Base-by-base conservation (phyloP, 2,113 vertebrate genomes). In the Donacobius atricapilla region DNA sequence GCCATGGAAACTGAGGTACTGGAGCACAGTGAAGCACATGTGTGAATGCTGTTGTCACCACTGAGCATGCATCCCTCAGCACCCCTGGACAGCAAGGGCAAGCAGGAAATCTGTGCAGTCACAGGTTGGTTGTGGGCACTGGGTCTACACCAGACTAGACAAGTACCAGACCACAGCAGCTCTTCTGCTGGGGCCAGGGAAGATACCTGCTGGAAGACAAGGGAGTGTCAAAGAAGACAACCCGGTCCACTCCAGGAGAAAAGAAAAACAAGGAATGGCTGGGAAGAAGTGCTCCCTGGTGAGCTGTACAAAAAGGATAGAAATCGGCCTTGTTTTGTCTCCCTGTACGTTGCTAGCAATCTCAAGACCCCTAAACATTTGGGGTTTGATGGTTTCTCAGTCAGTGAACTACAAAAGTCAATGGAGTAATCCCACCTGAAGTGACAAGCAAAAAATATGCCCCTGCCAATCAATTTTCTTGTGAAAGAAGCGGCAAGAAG, bases 1-100 rank as follows among this genome's bases (percentile, higher is more conserved):
- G 90, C 93, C 95, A 97, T 96, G 94, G 96, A 94, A 97, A 96
- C 96, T 24, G 91, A 94, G 94, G 90, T 94, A 89, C 56, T 56
- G 47, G 83, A 88, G 76, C 65, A 93, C 88, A 93, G 90, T 86
- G 94, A 48, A 88, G 78, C 90, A 80, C 79, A 50, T 5, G 90
- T 93, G 60, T 45, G 75, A 90, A 63, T 8, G 40, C 93, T 6
- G 17, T 16, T 89, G 85, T 66, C 94, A 85, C 82, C 82, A 71
- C 84, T 39, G 91, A 83, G 82, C 2, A 0, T 14, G 28, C 93
- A 73, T 66, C 93, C 48, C 51, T 80, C 85, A 27, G 94, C 68
- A 7, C 58, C 71, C 22, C 87, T 77, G 18, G 0, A 81, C 58
- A 86, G 79, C 47, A 39, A 83, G 75, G 88, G 92, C 87, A 64